Evolutionary conservation across 1,140 invertebrate species (phyloP).

Genomic region (Oscheius sp.): DNA sequence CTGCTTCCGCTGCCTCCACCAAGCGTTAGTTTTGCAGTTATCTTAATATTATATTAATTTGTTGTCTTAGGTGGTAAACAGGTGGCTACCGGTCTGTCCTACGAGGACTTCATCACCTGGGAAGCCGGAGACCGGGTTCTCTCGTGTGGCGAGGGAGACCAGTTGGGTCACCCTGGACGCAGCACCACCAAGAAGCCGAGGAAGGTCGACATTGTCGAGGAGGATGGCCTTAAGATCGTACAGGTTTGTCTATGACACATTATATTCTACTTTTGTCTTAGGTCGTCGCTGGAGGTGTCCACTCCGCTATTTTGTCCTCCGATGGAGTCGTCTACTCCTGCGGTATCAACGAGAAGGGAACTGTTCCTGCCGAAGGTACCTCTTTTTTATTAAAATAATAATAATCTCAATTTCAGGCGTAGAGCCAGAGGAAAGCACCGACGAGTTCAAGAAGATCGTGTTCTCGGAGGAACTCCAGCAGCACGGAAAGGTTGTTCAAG

Average conservation of each 20-base stretch:
- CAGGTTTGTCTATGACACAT: constrained; percentile 45
- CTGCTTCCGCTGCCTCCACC: too few relatives aligned
- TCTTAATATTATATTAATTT: too few relatives aligned
- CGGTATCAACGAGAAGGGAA: constrained; percentile 59
- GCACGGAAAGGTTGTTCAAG: constrained; percentile 46
- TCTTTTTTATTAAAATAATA: background rate
- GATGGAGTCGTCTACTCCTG: constrained; percentile 52
- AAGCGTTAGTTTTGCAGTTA: too few relatives aligned
- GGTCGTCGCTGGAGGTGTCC: constrained; percentile 57
- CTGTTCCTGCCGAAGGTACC: constrained; percentile 52
- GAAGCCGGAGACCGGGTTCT: constrained; percentile 40
- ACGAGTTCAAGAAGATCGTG: constrained; percentile 48
- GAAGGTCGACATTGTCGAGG: constrained; percentile 50
- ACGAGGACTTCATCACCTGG: background rate
- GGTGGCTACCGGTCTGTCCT: too few relatives aligned
- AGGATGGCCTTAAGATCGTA: constrained; percentile 41
- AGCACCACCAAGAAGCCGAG: constrained; percentile 54
- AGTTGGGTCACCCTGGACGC: constrained; percentile 56
- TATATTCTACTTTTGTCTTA: constrained; percentile 1
- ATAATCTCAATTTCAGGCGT: constrained; percentile 20
- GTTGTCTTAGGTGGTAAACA: too few relatives aligned
- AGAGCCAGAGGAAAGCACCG: constrained; percentile 51
- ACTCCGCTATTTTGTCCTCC: constrained; percentile 49
- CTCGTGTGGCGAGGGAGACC: constrained; percentile 50
- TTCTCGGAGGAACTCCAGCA: constrained; percentile 45